Conservation (phyloP, 2,888 invertebrate species). For the Odiellus spinosus region DNA sequence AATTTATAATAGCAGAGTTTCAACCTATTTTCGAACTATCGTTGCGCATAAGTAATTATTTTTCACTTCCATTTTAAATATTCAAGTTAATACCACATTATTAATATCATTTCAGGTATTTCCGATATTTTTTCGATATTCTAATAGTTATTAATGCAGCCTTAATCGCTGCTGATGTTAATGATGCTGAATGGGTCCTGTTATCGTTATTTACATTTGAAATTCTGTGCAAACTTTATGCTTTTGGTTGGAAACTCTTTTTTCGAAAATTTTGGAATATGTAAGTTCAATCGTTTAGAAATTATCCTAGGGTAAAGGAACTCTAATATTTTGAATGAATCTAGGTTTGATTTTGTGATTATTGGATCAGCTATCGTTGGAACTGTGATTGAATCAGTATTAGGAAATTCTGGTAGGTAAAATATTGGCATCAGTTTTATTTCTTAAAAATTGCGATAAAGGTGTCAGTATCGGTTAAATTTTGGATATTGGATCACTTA, state of each 20-base stretch:
- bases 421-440: no score
- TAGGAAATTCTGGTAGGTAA: conserved; percentile 10
- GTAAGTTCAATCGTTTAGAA: no score
- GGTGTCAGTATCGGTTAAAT: no score
- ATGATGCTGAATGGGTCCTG: conserved; percentile 33
- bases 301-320: neutral
- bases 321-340: conserved; percentile 4
- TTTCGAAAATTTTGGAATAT: conserved; percentile 32
- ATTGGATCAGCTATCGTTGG: conserved; percentile 29
- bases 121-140: conserved; percentile 32
- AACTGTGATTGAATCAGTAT: conserved; percentile 21
- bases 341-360: conserved; percentile 34
- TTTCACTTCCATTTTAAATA: neutral
- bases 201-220: conserved; percentile 31
- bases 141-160: conserved; percentile 33
- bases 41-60: conserved; percentile 14
- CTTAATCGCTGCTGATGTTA: conserved; percentile 29
- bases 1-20: conserved; percentile 12
- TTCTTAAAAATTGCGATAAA: no score
- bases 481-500: no score
- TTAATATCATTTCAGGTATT: conserved; percentile 25
- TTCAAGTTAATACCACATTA: neutral
- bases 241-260: conserved; percentile 30
- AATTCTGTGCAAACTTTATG: conserved; percentile 33
- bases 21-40: conserved; percentile 8